Conservation (phyloP, 2,113 vertebrate genomes). For the Macroglossus sobrinus region DNA sequence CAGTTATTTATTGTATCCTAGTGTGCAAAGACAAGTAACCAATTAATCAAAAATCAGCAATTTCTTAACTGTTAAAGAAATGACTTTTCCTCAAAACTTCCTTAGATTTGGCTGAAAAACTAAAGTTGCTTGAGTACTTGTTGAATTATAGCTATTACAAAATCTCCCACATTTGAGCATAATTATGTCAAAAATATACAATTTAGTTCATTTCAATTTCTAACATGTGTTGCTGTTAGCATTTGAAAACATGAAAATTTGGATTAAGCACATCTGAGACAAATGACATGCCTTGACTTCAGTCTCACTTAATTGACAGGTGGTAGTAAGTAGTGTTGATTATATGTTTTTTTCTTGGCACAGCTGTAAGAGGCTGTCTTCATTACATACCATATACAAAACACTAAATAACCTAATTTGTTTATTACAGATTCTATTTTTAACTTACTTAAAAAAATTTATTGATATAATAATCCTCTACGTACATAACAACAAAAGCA, state of each 20-base stretch:
- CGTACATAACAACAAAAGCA: background rate
- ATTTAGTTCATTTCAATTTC: background rate
- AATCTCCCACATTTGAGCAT: background rate
- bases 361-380: background rate
- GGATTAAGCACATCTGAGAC: background rate
- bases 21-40: background rate
- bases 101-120: conserved; percentile 24
- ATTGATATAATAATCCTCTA: background rate
- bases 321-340: background rate
- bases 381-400: background rate
- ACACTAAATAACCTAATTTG: background rate
- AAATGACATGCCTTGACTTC: background rate
- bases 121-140: background rate
- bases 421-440: background rate
- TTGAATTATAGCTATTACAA: background rate
- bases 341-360: background rate
- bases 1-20: background rate
- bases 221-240: background rate
- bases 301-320: background rate
- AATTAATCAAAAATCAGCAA: background rate
- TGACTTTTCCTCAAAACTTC: background rate
- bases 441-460: conserved; percentile 1
- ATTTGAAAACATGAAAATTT: conserved; percentile 18
- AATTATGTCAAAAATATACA: background rate
- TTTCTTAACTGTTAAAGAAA: background rate